A percentile compares a stretch with the other conserved stretches of the same genome.
Conservation (phyloP, 2,797 vertebrate species). For the Danio kyathit region DNA sequence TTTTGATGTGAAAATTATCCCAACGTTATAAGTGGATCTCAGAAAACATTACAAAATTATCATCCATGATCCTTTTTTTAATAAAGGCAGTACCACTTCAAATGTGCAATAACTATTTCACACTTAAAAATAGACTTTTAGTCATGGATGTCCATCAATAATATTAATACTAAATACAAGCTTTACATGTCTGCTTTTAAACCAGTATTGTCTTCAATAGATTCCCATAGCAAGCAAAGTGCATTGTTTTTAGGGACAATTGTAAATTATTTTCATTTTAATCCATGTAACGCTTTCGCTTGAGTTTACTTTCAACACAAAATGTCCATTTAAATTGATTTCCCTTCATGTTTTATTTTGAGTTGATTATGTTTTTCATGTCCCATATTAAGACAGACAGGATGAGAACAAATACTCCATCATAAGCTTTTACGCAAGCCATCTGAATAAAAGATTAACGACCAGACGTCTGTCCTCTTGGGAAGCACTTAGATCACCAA, state of each 20-base stretch:
- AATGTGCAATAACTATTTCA: background rate
- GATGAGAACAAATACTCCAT: conserved; percentile 16
- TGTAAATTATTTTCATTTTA: background rate
- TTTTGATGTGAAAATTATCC: background rate
- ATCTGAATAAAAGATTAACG: conserved; percentile 16
- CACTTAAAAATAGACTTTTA: background rate
- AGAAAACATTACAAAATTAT: background rate
- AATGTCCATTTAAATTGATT: background rate
- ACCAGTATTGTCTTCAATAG: background rate
- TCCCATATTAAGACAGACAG: background rate
- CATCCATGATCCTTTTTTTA: background rate
- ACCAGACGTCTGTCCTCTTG: conserved; percentile 22
- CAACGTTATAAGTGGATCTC: background rate
- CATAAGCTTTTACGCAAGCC: conserved; percentile 14
- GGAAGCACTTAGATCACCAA: conserved; percentile 33
- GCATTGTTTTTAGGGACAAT: too few relatives aligned
- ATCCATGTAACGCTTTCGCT: background rate
- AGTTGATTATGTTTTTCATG: background rate
- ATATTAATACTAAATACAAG: too few relatives aligned
- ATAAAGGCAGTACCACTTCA: background rate
- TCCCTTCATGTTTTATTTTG: conserved; percentile 1
- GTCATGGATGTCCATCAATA: background rate
- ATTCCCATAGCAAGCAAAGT: background rate
- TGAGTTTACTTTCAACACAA: too few relatives aligned
- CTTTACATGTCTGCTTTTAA: background rate